Base-by-base conservation (phyloP, 2,113 vertebrate genomes). In the Epinephelus fuscoguttatus region DNA sequence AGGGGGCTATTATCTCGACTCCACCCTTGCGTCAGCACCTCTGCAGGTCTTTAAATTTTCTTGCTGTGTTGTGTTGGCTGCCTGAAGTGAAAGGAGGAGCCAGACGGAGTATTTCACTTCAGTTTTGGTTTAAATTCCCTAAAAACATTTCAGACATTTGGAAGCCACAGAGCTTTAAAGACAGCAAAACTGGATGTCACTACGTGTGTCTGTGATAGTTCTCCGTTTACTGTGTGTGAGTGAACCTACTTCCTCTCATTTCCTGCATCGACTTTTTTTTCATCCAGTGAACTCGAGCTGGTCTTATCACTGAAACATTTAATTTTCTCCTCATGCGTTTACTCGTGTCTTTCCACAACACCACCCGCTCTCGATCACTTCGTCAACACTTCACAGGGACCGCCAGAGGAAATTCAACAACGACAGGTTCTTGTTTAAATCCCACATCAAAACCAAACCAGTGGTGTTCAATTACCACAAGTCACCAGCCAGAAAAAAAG, bases 1-100 rank as follows among this genome's bases (percentile, higher is more conserved):
- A 92, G 80, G 73, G 68, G 88, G 77, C 61, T 60, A 91, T 91
- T 91, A 93, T 84, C 80, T 60, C 0, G 21, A 80, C 84, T 86
- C 88, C 89, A 89, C 89, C 90, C 86, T 62, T 6, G 33, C 25
- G 57, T 77, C 78, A 69, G 75, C 85, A 81, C 73, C 88, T 91
- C 74, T 42, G 27, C 59, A 27, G 74, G 40, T 75, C 70, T 80
- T 82, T 75, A 47, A 37, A 70, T 69, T 8, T 66, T 25, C 60
- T 76, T 9, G 40, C 61, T 14, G 13, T 61, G 75, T 52, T 59
- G 70, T 50, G 55, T 45, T 60, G 70, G 47, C 30, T 47, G 10
- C 73, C 45, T 37, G 17, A 81, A 45, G 49, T 45, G 57, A 40
- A 27, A 27, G 47, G 62, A 37, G 33, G 30, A 71, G 70, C 72